These are phyloP conservation scores for Drosophila serrata DNA, from an alignment of 1,140 invertebrate species.

Conservation along the genomic window DNA sequence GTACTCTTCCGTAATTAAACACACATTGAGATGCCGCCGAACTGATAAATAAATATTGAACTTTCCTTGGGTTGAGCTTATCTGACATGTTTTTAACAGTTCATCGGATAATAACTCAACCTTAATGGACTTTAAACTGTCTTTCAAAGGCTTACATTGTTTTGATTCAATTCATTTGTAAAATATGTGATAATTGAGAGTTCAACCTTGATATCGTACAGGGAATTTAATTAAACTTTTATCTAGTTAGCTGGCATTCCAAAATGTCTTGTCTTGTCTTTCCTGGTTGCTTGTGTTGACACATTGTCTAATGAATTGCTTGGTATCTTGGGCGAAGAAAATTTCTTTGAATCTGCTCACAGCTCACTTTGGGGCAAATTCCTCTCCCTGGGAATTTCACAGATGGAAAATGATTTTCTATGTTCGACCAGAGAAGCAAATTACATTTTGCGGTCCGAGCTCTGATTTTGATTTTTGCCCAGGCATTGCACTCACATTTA, in stretches of 20 bases:
- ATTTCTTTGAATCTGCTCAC: conserved; percentile 15
- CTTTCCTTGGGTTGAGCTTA: neutral
- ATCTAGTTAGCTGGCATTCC: conserved; percentile 38
- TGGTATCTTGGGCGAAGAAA: conserved; percentile 16
- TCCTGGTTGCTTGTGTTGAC: conserved; percentile 12
- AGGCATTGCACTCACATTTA: conserved; percentile 21
- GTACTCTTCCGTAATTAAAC: neutral
- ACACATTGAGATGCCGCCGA: neutral
- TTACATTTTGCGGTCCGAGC: conserved; percentile 37
- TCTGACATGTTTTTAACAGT: conserved; percentile 8
- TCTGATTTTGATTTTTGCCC: conserved; percentile 31
- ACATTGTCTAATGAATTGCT: conserved; percentile 41
- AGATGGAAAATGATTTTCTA: conserved; percentile 3
- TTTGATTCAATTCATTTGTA: conserved; percentile 1
- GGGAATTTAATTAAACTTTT: conserved; percentile 34
- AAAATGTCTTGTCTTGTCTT: conserved; percentile 1
- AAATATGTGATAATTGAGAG: conserved; percentile 25
- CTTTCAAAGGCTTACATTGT: conserved; percentile 14
- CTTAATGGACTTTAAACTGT: conserved; percentile 12
- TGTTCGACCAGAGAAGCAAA: conserved; percentile 24
- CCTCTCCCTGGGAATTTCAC: conserved; percentile 12
- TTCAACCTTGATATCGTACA: conserved; percentile 18
- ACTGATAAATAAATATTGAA: too few relatives aligned
- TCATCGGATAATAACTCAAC: neutral
- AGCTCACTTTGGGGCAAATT: conserved; percentile 10